Evolutionary conservation across 92 coral and sea anemone species (phyloP), one percentile per base, ranked within the genome.

Genomic region (Bergia sp.): DNA sequence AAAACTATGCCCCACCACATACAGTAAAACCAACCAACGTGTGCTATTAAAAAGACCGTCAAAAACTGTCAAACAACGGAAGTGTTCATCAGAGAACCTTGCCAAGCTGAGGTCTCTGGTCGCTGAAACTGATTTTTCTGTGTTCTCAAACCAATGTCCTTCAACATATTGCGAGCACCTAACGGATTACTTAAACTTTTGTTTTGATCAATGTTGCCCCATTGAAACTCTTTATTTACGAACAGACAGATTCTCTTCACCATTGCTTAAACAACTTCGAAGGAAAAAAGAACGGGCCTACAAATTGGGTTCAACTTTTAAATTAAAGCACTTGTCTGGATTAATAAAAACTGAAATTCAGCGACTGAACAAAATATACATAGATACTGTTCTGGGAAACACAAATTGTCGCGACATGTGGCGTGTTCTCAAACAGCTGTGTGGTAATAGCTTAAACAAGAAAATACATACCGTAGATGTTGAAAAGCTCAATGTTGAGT

Each of bases 1-100:
- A 3, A 44, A 44, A 44, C 0, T 44, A 5, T 44, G 0, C 0
- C 47, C 47, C 47, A 44, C 0, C 3, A 44, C 0, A 0, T 44
- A 44, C 0, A 2, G 47, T 0, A 44, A 44, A 5, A 3, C 5
- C 0, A 44, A 44, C 0, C 47, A 0, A 0, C 47, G 0, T 0
- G 0, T 0, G 0, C 0, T 44, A 0, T 0, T 44, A 0, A 5
- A 0, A 0, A 44, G 0, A 44, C 10, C 55, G 0, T 49, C 55
- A 0, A 49, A 49, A 10, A 49, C 4, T 4, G 10, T 49, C 10
- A 49, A 10, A 7, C 0, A 5, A 1, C 4, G 55, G 1, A 49
- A 49, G 0, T 0, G 1, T 4, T 49, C 10, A 1, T 0, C 7
- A 0, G 4, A 1, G 0, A 49, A 49, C 0, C 7, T 49, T 49